A percentile compares a stretch with the other conserved stretches of the same genome.
phyloP scores from a whole-genome alignment of 2,888 invertebrate species.

The Chloroclystis v-ata region DNA sequence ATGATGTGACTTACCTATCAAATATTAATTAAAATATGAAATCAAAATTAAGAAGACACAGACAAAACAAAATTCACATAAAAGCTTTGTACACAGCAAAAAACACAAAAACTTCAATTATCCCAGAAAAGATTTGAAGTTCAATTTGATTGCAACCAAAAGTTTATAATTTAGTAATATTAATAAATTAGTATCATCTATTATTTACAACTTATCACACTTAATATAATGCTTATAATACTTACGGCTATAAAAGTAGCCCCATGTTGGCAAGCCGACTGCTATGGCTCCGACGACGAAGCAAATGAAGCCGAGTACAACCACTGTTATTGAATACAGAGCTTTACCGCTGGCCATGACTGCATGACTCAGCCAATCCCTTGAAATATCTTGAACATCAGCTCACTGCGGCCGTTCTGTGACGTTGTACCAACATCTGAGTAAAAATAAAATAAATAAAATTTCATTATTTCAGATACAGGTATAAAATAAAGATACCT shows the following conservation, averaged over 20 bases:
- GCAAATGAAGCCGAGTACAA: conserved; percentile 85
- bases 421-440: conserved; percentile 46
- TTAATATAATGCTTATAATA: conserved; percentile 27
- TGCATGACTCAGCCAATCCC: conserved; percentile 71
- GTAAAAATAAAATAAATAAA: too few species aligned
- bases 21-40: too few species aligned
- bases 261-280: conserved; percentile 91
- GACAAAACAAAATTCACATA: too few species aligned
- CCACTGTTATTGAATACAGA: conserved; percentile 83
- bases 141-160: background rate
- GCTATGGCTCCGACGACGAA: conserved; percentile 90
- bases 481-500: too few species aligned
- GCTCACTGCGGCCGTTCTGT: conserved; percentile 35
- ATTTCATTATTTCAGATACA: too few species aligned
- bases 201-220: background rate
- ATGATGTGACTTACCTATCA: too few species aligned
- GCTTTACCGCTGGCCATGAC: conserved; percentile 82
- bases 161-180: background rate
- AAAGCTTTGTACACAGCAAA: too few species aligned
- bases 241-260: conserved; percentile 86
- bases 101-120: too few species aligned
- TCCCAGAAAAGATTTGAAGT: too few species aligned
- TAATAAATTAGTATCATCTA: background rate
- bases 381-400: conserved; percentile 53
- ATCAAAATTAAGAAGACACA: too few species aligned